These are phyloP conservation scores for Atractosteus spatula DNA, from an alignment of 2,113 vertebrate species.

Conservation along the genomic window DNA sequence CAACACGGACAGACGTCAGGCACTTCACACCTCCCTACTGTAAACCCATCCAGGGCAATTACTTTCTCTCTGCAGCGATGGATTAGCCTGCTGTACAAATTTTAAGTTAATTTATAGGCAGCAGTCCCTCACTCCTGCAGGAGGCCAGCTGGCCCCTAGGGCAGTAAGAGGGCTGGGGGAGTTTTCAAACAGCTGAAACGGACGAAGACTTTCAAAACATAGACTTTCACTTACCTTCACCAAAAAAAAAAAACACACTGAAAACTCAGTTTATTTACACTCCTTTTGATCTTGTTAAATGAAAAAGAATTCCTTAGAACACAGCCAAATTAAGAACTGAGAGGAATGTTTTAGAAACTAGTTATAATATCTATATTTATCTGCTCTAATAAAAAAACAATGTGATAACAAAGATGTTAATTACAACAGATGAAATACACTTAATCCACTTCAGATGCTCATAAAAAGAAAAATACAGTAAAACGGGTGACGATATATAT, in stretches of 20 bases:
- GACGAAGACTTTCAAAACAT: conserved; percentile 5
- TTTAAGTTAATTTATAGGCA: conserved; percentile 56
- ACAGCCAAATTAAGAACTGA: too few relatives aligned
- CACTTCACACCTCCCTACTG: conserved; percentile 67
- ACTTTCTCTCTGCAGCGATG: conserved; percentile 26
- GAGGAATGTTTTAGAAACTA: too few relatives aligned
- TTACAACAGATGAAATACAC: conserved; percentile 24
- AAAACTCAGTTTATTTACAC: neutral
- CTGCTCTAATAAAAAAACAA: too few relatives aligned
- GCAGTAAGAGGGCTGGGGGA: conserved; percentile 20
- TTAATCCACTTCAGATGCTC: conserved; percentile 7
- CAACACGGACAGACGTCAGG: conserved; percentile 38
- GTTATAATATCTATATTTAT: too few relatives aligned
- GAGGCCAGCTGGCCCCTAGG: conserved; percentile 33
- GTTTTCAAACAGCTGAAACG: neutral
- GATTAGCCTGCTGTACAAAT: conserved; percentile 38
- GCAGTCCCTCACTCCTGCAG: conserved; percentile 27
- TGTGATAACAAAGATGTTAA: neutral
- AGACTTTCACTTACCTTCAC: neutral
- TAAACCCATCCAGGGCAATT: conserved; percentile 75
- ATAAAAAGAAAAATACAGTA: conserved; percentile 5
- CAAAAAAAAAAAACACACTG: neutral
- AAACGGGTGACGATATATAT: conserved; percentile 9
- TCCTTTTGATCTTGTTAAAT: neutral
- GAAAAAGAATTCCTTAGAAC: too few relatives aligned